Evolutionary conservation across 2,888 invertebrate species (phyloP), one percentile per base, ranked within the genome.

Genomic region (Sicus ferrugineus): DNA sequence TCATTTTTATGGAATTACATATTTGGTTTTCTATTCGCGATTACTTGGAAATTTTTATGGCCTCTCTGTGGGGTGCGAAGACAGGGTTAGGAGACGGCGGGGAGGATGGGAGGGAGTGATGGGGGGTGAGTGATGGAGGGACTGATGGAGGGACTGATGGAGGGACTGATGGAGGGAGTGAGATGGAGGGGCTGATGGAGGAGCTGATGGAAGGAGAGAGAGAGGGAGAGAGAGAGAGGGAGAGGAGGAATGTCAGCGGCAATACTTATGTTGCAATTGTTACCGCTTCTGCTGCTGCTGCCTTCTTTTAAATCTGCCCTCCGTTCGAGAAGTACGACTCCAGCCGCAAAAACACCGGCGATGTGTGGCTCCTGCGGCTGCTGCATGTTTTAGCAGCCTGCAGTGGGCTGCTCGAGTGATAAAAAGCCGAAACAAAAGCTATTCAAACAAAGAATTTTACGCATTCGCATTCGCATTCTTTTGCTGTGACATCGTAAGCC

Each of bases 371-470:
- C 16, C 42, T 42, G 42, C 42, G 1, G 42, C 1, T 4, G 42
- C 16, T 9, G 42, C 42, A 42, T 4, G 42, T 42, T 42, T 14
- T 42, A 1, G 42, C n/a, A n/a, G 42, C 42, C 14, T 42, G 42
- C 42, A 38, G 42, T n/a, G 4, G 4, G 42, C 2, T 14, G 34
- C 34, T 34, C 34, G 7, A 42, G 11, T 42, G n/a, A 42, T 42
- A 54, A 21, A 23, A 54, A 54, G 26, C 54, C 16, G 14, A 21
- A 54, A 54, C 54, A 54, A 54, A 52, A 54, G 54, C 54, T 28
- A 26, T 28, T 54, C 28, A 16, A 54, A 54, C 54, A 54, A 54
- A 54, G 9, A 23, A 54, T 54, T 54, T 54, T 28, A 54, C 54
- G 54, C 54, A n/a, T n/a, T n/a, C n/a, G n/a, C n/a, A n/a, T n/a